Evolutionary conservation across 2,888 invertebrate species (phyloP), one percentile per base, ranked within the genome.

Genomic region (Anorthoa munda): DNA sequence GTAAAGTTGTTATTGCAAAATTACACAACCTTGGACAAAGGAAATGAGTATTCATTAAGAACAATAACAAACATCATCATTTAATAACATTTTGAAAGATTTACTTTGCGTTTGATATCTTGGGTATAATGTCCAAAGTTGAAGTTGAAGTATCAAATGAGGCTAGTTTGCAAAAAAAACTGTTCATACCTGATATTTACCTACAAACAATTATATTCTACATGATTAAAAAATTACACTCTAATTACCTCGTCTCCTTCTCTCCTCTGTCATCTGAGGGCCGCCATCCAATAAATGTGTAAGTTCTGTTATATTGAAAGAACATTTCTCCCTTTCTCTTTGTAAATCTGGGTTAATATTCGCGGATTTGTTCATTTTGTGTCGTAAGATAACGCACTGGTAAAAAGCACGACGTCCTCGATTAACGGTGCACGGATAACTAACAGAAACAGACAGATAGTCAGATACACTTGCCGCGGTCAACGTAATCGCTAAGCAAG

Each of bases 241-340:
- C 5, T 73, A 83, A 61, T 83, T 92, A 96, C 96, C 96, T 93
- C 93, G 91, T 82, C 93, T 94, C 76, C 90, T 97, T 83, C 98
- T 97, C 87, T 97, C 97, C 67, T 96, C 94, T 2, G 98, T 98
- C 93, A 97, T 98, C 70, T 97, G 97, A 70, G 94, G 94, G n/a
- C 98, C 97, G 11, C 98, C 99, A 94, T 98, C 98, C 84, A 98
- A 96, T 82, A 98, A 96, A 90, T 98, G 94, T 0, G 98, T 98
- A 83, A 99, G 95, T 94, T 99, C 99, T 72, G 95, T 93, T 2
- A 97, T 94, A 91, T 97, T 96, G 90, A 98, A 98, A n/a, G 97
- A 97, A 87, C 98, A 98, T 86, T 97, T 97, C 80, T 97, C 96
- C 79, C 98, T 97, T 94, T 98, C 98, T 85, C 96, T 97, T 89